Conservation (phyloP, 2,113 vertebrate genomes). For the Naja naja region DNA sequence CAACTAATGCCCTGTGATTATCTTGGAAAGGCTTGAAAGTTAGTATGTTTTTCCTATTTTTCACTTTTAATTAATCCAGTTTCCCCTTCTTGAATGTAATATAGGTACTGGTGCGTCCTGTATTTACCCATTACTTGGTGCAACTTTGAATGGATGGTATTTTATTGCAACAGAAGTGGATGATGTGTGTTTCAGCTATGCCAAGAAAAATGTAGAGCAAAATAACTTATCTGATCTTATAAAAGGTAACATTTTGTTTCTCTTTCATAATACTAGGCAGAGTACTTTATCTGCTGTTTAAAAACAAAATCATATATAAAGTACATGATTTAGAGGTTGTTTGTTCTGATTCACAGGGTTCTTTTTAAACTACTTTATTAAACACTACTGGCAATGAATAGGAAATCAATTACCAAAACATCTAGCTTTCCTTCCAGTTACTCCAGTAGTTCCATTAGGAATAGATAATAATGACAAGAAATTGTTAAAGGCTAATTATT, state of each 20-base stretch:
- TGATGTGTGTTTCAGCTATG: constrained; percentile 96
- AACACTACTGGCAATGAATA: neutral
- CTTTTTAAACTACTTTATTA: neutral
- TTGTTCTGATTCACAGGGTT: neutral
- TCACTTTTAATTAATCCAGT: neutral
- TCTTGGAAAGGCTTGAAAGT: neutral
- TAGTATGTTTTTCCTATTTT: neutral
- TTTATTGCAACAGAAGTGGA: constrained; percentile 98
- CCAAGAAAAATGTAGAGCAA: constrained; percentile 96
- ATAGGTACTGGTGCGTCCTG: constrained; percentile 96
- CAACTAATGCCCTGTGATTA: neutral
- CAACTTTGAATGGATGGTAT: constrained; percentile 97
- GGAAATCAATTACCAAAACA: neutral
- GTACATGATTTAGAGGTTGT: neutral
- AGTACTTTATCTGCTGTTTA: neutral
- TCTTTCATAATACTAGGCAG: neutral
- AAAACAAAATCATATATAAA: neutral
- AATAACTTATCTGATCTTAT: constrained; percentile 94
- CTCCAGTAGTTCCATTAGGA: neutral
- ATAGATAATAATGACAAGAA: neutral
- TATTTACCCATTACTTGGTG: constrained; percentile 95
- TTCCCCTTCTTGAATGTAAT: neutral
- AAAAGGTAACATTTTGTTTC: constrained; percentile 77
- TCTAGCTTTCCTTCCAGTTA: neutral
- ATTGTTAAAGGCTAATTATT: neutral